phyloP scores from a whole-genome alignment of 2,888 invertebrate genomes.

The Tipula unca region DNA sequence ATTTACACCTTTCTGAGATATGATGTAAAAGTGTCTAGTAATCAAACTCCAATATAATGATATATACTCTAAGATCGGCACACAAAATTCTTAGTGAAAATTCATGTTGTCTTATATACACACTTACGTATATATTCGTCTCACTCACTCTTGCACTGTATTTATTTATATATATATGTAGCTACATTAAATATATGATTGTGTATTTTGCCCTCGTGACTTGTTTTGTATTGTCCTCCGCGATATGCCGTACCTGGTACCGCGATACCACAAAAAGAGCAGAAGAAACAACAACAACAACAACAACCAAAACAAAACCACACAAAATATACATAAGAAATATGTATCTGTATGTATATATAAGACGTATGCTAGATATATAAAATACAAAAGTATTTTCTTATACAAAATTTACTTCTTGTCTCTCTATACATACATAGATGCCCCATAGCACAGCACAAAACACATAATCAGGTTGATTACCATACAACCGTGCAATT shows the following conservation, averaged over 20 bases:
- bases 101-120: not conserved
- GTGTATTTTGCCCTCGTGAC: constrained; percentile 1
- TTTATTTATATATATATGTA: not conserved
- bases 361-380: not conserved
- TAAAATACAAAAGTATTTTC: not conserved
- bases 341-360: not conserved
- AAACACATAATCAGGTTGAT: not conserved
- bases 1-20: not conserved
- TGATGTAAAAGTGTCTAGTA: not conserved
- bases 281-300: not conserved
- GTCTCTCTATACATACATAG: not conserved
- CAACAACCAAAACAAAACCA: not conserved
- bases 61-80: not conserved
- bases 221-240: not conserved
- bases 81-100: not conserved
- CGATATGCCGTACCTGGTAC: not conserved
- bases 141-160: not conserved
- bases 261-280: constrained; percentile 4
- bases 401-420: not conserved
- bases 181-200: not conserved
- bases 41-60: not conserved
- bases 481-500: not conserved
- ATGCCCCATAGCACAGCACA: not conserved
- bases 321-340: not conserved
- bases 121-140: not conserved